Percentiles rank a stretch among this genome's conserved stretches.
Conservation (phyloP, 2,797 vertebrate genomes). For the Lemur catta region DNA sequence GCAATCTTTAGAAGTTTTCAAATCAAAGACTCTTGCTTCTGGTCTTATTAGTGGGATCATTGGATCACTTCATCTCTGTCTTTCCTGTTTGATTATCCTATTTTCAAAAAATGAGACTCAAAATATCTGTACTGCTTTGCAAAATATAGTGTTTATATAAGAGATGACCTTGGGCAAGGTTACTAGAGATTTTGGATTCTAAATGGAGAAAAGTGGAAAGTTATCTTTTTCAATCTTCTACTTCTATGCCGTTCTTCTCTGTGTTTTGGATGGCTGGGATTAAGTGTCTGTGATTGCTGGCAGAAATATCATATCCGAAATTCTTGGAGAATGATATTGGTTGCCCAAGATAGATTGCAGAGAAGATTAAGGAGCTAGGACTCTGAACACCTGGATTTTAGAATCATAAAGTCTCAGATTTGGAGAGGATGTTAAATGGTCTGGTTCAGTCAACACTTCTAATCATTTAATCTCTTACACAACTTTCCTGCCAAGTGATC, state of each 20-base stretch:
- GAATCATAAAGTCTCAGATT: slow-evolving; percentile 44
- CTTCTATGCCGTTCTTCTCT: neutral
- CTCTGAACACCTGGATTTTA: neutral
- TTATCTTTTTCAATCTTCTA: neutral
- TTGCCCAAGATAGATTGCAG: neutral
- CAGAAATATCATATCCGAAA: slow-evolving; percentile 49
- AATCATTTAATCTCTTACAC: neutral
- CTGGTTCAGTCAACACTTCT: neutral
- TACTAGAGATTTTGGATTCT: neutral
- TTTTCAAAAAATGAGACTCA: neutral
- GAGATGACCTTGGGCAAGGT: neutral
- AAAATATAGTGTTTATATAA: neutral
- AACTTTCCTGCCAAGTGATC: neutral
- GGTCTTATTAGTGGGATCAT: neutral
- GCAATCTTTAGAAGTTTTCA: neutral
- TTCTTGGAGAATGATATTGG: slow-evolving; percentile 37
- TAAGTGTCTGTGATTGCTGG: neutral
- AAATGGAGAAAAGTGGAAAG: neutral
- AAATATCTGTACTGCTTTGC: neutral
- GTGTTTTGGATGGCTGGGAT: neutral
- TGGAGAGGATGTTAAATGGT: slow-evolving; percentile 43
- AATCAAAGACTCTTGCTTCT: slow-evolving; percentile 34
- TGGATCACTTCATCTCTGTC: slow-evolving; percentile 35
- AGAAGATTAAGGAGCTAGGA: neutral
- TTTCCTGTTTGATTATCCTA: neutral